Base-by-base conservation (phyloP, 2,113 vertebrate species). In the Dolichotis patagonum region DNA sequence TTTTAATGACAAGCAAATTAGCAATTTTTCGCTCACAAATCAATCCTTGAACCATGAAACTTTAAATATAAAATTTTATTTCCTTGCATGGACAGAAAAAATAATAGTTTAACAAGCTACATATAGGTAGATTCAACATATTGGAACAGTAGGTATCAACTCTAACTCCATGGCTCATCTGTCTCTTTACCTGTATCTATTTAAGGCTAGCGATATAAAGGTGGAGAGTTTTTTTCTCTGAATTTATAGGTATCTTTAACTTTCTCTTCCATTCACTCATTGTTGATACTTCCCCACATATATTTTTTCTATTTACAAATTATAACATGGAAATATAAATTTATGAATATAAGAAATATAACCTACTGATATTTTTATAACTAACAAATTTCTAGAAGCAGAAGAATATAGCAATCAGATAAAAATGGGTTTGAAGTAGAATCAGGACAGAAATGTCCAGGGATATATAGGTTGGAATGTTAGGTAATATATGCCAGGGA, bases 21-120 rank as follows among this genome's bases (percentile, higher is more conserved):
- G 19, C 62, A 97, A 30, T 73, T n/a, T 77, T 90, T 87, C 56
- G 92, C 32, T 38, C 3, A 94, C 12, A 32, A 91, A 91, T 69
- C 49, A 88, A 41, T 92, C 73, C 28, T 26, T 43, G 65, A 69
- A 88, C 5, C 22, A 85, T 1, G 5, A 58, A 88, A 93, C 41
- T 96, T 97, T 56, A 96, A 81, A 91, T 92, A 94, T 71, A 62
- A 60, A 83, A 81, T 58, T 71, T n/a, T 87, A n/a, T 77, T 71
- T 32, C 46, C 35, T 82, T 77, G 60, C 46, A 52, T 75, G 56
- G 67, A 41, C 46, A 80, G 11, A 8, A 90, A 69, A 84, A 95
- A 11, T 78, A 96, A 84, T 8, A 35, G 73, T 41, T 69, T 54
- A 80, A 58, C 20, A 38, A 78, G 35, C 56, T 62, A 56, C 56